These are phyloP conservation scores for Lithophane leautieri DNA, from an alignment of 2,888 invertebrate species.

Conservation along the genomic window DNA sequence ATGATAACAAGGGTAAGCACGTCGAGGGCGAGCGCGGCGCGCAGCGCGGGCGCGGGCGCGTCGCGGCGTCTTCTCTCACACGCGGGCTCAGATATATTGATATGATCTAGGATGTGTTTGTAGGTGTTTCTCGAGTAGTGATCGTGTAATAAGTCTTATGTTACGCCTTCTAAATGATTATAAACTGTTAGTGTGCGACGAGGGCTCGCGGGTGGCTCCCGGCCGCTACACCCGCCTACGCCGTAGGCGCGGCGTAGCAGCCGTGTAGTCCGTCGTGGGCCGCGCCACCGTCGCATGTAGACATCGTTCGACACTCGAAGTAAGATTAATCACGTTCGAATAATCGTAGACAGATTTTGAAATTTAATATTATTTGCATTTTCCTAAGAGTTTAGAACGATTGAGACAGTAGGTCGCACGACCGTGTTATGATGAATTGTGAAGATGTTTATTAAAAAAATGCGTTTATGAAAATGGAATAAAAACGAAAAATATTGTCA, in stretches of 20 bases:
- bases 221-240: conserved; percentile 62
- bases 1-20: conserved; percentile 79
- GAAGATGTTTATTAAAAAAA: conserved; percentile 90
- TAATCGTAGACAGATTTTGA: conserved; percentile 89
- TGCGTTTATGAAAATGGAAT: conserved; percentile 90
- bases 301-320: conserved; percentile 85
- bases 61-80: conserved; percentile 78
- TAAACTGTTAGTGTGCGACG: conserved; percentile 77
- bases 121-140: conserved; percentile 90
- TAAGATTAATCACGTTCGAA: conserved; percentile 89
- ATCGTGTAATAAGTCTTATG: conserved; percentile 89
- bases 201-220: conserved; percentile 63
- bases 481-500: conserved; percentile 90
- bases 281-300: conserved; percentile 76
- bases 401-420: conserved; percentile 90
- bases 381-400: conserved; percentile 90
- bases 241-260: conserved; percentile 70
- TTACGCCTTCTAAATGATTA: conserved; percentile 87
- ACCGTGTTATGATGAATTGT: conserved; percentile 90
- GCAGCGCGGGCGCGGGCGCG: conserved; percentile 59
- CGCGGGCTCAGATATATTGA: conserved; percentile 87
- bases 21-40: conserved; percentile 68
- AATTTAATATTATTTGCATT: conserved; percentile 90
- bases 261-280: conserved; percentile 61
- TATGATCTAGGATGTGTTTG: conserved; percentile 90